Evolutionary conservation across 2,797 vertebrate genomes (phyloP), one percentile per base, ranked within the genome.

Genomic region (Cygnus olor): DNA sequence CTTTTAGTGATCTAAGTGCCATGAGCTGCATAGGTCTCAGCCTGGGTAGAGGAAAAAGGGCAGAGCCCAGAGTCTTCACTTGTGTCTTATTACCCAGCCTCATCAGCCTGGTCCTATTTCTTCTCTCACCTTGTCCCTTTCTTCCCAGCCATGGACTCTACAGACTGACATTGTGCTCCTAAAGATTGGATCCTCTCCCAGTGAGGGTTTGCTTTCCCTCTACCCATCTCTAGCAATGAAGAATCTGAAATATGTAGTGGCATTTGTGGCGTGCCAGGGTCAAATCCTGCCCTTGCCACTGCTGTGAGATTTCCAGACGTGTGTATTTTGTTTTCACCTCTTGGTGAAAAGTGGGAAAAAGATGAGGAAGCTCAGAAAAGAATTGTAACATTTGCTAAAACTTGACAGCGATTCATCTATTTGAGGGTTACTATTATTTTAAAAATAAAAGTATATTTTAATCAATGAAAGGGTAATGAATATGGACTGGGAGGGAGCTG

Each of bases 201-300:
- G 6, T 36, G 11, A 6, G 11, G 2, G 3, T 28, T 69, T 82
- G 17, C 11, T 87, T 94, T 58, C 32, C 19, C 28, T 80, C 30
- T 47, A 34, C 63, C 34, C 18, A 5, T 6, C 11, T 28, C 25
- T 30, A 36, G 18, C 30, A 72, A 47, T 5, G 4, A 54, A 1
- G 2, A 3, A 36, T 65, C 60, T 58, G 45, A 74, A 85, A 47
- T 24, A 22, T 15, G 57, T 9, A 6, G 9, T 21, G 51, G 10
- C 10, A 17, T 4, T 56, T 56, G 7, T 30, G 6, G 5, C 2
- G 0, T 5, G 7, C 8, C 6, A 3, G 19, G 17, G 32, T 30
- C 57, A 79, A 84, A 81, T 49, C 11, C 42, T 61, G 14, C 12
- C 49, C 15, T 79, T 54, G 27, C 3, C 7, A 1, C 25, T 45